phyloP scores from a whole-genome alignment of 2,797 vertebrate species.

The Acanthurus leucopareius region DNA sequence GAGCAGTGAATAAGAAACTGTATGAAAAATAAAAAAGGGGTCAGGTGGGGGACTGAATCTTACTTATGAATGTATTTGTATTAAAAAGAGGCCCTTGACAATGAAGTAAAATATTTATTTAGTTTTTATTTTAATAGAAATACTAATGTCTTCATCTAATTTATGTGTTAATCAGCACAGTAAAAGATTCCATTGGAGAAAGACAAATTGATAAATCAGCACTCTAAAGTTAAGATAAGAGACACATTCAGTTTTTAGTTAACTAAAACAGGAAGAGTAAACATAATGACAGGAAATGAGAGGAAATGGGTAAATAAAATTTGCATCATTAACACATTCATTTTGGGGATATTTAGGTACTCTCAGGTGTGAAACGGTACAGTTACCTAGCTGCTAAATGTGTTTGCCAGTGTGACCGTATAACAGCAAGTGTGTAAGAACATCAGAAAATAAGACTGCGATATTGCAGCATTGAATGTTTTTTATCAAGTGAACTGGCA shows the following conservation, averaged over 20 bases:
- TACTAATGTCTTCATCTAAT: no score
- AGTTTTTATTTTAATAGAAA: no score
- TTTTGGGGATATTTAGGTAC: constrained; percentile 1
- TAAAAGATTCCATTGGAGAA: constrained; percentile 1
- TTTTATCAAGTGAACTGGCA: constrained; percentile 17
- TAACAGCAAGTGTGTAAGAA: constrained; percentile 3
- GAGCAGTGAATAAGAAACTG: background rate
- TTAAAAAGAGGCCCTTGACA: background rate
- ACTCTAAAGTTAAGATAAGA: background rate
- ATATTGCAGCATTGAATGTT: background rate
- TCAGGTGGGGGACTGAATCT: background rate
- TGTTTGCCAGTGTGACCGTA: background rate
- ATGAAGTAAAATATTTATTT: no score
- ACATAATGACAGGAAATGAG: constrained; percentile 8
- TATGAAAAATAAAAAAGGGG: background rate
- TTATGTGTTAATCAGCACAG: background rate
- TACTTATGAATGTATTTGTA: background rate
- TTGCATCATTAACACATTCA: constrained; percentile 5
- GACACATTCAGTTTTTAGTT: no score
- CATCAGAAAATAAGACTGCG: background rate
- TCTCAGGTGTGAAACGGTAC: background rate
- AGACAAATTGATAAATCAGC: constrained; percentile 18
- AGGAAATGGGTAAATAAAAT: constrained; percentile 1
- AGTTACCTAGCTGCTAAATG: constrained; percentile 17
- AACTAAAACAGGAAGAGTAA: no score